Percentiles rank a stretch among this genome's conserved stretches.
phyloP scores from a whole-genome alignment of 2,113 vertebrate genomes.

The Penelope pileata region DNA sequence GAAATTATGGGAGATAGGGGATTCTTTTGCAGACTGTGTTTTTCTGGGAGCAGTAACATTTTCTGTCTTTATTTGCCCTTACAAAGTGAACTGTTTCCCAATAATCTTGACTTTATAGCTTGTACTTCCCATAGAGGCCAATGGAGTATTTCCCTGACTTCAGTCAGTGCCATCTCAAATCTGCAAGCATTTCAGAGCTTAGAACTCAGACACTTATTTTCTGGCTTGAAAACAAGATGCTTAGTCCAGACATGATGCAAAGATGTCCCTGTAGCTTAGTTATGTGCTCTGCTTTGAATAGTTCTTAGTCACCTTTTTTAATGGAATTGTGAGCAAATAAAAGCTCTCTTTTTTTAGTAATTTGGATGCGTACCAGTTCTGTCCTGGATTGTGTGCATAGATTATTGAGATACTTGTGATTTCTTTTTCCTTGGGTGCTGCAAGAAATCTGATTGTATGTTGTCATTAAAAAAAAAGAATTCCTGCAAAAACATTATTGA shows the following conservation, averaged over 20 bases:
- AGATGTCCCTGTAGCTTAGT: background rate
- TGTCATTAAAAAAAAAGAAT: background rate
- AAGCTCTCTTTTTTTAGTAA: background rate
- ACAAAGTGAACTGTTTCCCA: background rate
- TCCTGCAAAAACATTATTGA: background rate
- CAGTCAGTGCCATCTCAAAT: background rate
- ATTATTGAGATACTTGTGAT: background rate
- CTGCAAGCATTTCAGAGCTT: background rate
- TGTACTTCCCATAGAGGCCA: background rate
- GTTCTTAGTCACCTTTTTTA: background rate
- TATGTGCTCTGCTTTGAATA: background rate
- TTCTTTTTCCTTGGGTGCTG: background rate
- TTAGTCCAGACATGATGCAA: background rate
- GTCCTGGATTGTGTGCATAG: background rate
- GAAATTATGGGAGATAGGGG: background rate
- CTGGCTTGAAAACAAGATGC: background rate
- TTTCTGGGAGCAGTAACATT: background rate
- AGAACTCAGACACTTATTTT: background rate
- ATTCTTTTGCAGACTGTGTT: background rate
- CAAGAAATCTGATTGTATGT: background rate
- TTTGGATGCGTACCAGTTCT: background rate
- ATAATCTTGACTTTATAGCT: background rate
- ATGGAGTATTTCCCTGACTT: background rate
- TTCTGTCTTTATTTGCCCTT: background rate
- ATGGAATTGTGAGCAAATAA: background rate